Conservation (phyloP, 92 coral and sea anemone genomes). For the Parazoanthus swiftii region DNA sequence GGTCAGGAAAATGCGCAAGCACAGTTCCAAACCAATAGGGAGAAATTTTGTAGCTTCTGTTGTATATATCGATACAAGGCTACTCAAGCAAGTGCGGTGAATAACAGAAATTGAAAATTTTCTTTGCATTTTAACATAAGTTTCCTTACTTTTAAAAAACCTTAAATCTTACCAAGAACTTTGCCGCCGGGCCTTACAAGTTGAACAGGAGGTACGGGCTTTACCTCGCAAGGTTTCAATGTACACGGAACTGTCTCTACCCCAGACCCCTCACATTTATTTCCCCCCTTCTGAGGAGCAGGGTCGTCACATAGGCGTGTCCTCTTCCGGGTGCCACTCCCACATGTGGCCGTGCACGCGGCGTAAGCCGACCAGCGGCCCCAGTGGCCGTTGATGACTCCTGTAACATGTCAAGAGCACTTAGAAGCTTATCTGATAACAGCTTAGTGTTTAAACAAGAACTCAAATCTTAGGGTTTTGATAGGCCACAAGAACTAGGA, state of each 20-base stretch:
- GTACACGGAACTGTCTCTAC: not conserved
- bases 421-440: not conserved
- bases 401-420: not conserved
- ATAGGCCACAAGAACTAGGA: no score
- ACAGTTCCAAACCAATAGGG: not conserved
- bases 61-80: no score
- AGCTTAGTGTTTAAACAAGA: not conserved
- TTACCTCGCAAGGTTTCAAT: constrained; percentile 4
- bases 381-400: constrained; percentile 34
- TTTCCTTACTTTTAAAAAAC: not conserved
- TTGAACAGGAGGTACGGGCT: not conserved
- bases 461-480: not conserved
- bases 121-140: no score
- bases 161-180: constrained; percentile 12
- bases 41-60: not conserved
- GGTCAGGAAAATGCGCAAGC: not conserved
- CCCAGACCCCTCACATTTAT: constrained; percentile 13
- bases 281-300: constrained; percentile 9
- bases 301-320: constrained; percentile 39
- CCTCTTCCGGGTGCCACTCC: constrained; percentile 23
- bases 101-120: no score
- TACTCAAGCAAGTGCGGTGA: no score
- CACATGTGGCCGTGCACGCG: constrained; percentile 31
- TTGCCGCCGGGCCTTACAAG: not conserved
- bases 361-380: constrained; percentile 26